Evolutionary conservation across 2,113 vertebrate species (phyloP), one percentile per base, ranked within the genome.

Genomic region (Rhea americana): DNA sequence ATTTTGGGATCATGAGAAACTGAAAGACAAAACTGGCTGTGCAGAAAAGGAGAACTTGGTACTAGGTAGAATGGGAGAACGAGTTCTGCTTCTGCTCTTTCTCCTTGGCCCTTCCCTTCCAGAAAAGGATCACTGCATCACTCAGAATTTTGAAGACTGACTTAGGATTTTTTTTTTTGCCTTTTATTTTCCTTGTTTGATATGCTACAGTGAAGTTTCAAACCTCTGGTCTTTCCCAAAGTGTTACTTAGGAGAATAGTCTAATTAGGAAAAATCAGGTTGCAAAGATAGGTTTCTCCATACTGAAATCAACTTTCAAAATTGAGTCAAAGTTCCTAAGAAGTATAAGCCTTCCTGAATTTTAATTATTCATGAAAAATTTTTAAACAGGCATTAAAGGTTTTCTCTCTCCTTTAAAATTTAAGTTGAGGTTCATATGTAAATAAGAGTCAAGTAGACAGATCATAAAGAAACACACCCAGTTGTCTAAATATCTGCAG

Each of bases 261-360:
- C 8, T 22, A 19, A 62, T 30, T 4, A 24, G 30, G 20, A 84
- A 67, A 32, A 89, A 25, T 1, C 13, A 55, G 5, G 24, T 0
- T 59, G 5, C 2, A 28, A 78, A 83, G 41, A 25, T 6, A 0
- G 0, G 1, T 24, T 55, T 82, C 28, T 82, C 12, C 18, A 41
- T 2, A 2, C 62, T 41, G 35, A 75, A 78, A 61, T 61, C 13
- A 47, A 8, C 32, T 16, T 39, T 67, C 41, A 55, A 91, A 78
- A 63, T 21, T 6, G 21, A 82, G 72, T 3, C 0, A 0, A 63
- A 66, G 6, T 8, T 74, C 17, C 51, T 37, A 66, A 30, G 1
- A 32, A 66, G 5, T 41, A 11, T 32, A 24, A 41, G 17, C 26
- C 12, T 78, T 48, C 5, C 19, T 43, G 11, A 87, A 55, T 2